These are phyloP conservation scores for Drosophila sturtevanti DNA, from an alignment of 1,140 invertebrate genomes.

Conservation along the genomic window DNA sequence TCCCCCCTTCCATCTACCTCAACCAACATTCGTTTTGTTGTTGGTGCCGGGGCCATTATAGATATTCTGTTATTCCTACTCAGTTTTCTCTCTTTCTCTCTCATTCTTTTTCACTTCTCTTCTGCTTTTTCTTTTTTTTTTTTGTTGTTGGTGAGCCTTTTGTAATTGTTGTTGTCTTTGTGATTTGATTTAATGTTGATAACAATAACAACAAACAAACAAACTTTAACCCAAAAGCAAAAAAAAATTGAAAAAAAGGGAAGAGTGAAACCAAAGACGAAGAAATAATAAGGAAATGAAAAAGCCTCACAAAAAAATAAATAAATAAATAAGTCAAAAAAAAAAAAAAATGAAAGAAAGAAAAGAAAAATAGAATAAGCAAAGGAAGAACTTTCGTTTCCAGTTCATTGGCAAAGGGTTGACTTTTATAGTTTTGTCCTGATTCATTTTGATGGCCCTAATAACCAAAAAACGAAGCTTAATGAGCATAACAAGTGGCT, in stretches of 20 bases:
- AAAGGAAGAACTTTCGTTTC: constrained; percentile 53
- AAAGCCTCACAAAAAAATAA: neutral
- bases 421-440: constrained; percentile 77
- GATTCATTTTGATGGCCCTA: constrained; percentile 80
- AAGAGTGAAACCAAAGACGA: neutral
- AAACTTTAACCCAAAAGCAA: constrained; percentile 59
- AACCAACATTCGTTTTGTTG: constrained; percentile 12
- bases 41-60: constrained; percentile 43
- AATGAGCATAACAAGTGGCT: constrained; percentile 76
- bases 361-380: constrained; percentile 21
- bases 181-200: constrained; percentile 81
- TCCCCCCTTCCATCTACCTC: neutral
- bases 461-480: constrained; percentile 74
- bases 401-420: constrained; percentile 57
- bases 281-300: constrained; percentile 3
- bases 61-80: constrained; percentile 60
- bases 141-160: constrained; percentile 53
- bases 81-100: constrained; percentile 22
- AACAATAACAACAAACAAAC: constrained; percentile 70
- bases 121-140: constrained; percentile 20
- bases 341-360: constrained; percentile 16
- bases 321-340: neutral
- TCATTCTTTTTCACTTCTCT: constrained; percentile 6
- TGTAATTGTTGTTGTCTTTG: constrained; percentile 77
- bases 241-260: constrained; percentile 17